A percentile compares a stretch with the other conserved stretches of the same genome.
Conservation (phyloP, 2,888 invertebrate species). For the Ectemnius cavifrons region DNA sequence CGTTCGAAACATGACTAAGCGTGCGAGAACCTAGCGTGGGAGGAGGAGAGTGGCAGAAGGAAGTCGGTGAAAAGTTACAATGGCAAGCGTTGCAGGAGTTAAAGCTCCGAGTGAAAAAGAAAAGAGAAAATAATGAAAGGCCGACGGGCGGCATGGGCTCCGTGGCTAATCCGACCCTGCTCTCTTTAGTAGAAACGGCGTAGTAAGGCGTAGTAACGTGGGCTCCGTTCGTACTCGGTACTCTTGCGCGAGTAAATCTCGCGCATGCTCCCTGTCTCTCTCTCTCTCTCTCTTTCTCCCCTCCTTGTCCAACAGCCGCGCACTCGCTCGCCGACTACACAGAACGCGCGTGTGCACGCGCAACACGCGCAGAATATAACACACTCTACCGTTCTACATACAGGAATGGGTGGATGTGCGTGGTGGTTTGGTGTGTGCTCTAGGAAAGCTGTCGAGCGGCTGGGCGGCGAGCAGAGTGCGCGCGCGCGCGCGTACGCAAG, state of each 20-base stretch:
- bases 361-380: too few relatives aligned
- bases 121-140: neutral
- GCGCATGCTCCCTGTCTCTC: constrained; percentile 23
- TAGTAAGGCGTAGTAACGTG: constrained; percentile 31
- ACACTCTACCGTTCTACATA: too few relatives aligned
- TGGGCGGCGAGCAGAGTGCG: constrained; percentile 9
- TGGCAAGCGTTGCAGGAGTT: neutral
- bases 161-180: constrained; percentile 38
- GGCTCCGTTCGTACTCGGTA: constrained; percentile 14
- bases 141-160: neutral
- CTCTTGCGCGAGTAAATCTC: constrained; percentile 34
- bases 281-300: neutral
- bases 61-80: neutral
- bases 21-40: too few relatives aligned
- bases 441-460: constrained; percentile 3
- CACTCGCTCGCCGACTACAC: too few relatives aligned
- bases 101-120: neutral
- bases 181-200: constrained; percentile 44
- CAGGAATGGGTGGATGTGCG: too few relatives aligned
- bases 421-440: too few relatives aligned
- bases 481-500: constrained; percentile 14
- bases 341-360: too few relatives aligned
- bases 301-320: too few relatives aligned
- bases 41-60: neutral
- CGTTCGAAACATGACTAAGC: too few relatives aligned